Evolutionary conservation across 2,888 invertebrate genomes (phyloP), one percentile per base, ranked within the genome.

Genomic region (Eucriotettix oculatus): DNA sequence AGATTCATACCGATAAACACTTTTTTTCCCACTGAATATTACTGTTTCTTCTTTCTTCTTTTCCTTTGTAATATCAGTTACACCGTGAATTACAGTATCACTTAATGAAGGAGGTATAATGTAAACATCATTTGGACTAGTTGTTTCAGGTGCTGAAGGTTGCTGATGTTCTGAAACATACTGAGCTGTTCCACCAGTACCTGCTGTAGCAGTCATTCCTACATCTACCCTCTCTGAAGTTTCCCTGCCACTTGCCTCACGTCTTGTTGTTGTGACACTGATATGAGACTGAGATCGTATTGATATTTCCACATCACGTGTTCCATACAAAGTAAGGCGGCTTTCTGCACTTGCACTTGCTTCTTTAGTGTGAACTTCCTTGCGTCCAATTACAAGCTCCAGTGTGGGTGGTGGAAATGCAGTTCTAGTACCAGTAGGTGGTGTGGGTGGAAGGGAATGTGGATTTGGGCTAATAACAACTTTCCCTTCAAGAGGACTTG

Each of bases 201-300:
- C 75, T 10, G 75, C 74, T 16, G 72, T 71, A 17, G 76, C 72
- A 10, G 73, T 72, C 67, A 73, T 69, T 52, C 76, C 75, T 43
- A 76, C 75, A 66, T 77, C 75, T 54, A 76, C 75, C 52, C 72
- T 71, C 65, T 76, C 73, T 9, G 75, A 75, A 1, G 75, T 75
- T 68, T 76, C 76, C 48, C 69, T 71, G 10, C 76, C 76, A 1
- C 72, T 71, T 59, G 69, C 69, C 65, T 76, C 75, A 52, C 74
- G 71, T 60, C 72, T 69, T 3, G 75, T 75, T 16, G 75, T 75
- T 10, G 74, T 75, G 10, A 78, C 74, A 48, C 76, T 77, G 63
- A 79, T 78, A 65, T 76, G 76, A 10, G 78, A 77, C 68, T 78
- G 76, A 3, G 78, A 77, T 64, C 75, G 73, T 48, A 78, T 78